A percentile compares a stretch with the other conserved stretches of the same genome.
Conservation (phyloP, 2,797 vertebrate genomes). For the Aplochiton taeniatus region DNA sequence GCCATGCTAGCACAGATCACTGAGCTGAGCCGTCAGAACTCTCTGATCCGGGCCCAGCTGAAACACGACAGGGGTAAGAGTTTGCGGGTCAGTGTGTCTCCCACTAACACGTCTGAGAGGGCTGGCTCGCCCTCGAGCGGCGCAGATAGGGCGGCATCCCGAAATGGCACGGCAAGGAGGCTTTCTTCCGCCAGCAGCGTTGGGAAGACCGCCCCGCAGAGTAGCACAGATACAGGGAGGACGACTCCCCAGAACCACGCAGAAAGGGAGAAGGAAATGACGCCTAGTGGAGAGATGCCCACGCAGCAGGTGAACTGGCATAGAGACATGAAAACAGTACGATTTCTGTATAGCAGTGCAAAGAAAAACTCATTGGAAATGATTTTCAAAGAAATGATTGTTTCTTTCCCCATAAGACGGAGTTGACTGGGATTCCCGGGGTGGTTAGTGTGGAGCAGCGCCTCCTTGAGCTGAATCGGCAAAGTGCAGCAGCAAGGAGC, state of each 20-base stretch:
- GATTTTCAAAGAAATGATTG: background rate
- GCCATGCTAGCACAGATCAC: conserved; percentile 76
- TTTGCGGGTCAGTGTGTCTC: conserved; percentile 13
- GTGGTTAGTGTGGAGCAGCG: conserved; percentile 79
- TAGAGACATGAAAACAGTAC: background rate
- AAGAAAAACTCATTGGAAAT: too few relatives aligned
- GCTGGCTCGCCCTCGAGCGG: conserved; percentile 29
- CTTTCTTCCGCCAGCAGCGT: conserved; percentile 22
- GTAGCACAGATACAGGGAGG: background rate
- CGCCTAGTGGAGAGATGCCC: conserved; percentile 25
- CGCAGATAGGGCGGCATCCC: conserved; percentile 36
- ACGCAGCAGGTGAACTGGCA: conserved; percentile 51
- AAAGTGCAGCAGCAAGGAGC: conserved; percentile 83
- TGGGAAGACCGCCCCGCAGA: conserved; percentile 11
- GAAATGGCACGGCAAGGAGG: conserved; percentile 31
- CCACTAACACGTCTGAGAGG: conserved; percentile 12
- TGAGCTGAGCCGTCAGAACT: conserved; percentile 80
- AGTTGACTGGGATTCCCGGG: conserved; percentile 32
- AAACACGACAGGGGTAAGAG: conserved; percentile 50
- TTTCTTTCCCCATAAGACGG: conserved; percentile 28
- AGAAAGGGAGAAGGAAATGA: conserved; percentile 2
- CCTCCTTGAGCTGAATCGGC: conserved; percentile 87
- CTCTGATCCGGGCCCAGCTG: conserved; percentile 78
- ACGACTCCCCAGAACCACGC: conserved; percentile 4
- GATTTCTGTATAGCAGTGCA: background rate